Percentiles rank a stretch among this genome's conserved stretches.
phyloP scores from a whole-genome alignment of 2,797 vertebrate genomes.

The Nyctalus aviator region DNA sequence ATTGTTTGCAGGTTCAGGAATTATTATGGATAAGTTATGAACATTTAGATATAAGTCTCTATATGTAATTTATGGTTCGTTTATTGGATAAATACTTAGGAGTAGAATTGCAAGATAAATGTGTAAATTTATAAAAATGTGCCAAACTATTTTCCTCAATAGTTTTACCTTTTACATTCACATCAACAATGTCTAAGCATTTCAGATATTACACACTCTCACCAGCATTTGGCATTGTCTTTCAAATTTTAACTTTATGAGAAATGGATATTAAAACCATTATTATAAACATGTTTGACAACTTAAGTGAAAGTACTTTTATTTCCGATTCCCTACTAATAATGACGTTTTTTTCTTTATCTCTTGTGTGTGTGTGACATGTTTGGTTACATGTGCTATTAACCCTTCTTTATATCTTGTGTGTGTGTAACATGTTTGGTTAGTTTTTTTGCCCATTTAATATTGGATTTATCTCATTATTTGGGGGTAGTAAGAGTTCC shows the following conservation, averaged over 20 bases:
- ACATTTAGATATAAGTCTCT: neutral
- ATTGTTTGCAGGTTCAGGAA: neutral
- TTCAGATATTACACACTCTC: neutral
- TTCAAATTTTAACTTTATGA: neutral
- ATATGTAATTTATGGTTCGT: slow-evolving; percentile 19
- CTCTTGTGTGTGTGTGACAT: neutral
- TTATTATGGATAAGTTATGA: neutral
- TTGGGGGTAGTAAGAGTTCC: neutral
- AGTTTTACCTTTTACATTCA: neutral
- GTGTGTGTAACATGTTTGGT: neutral
- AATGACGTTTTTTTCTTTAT: neutral
- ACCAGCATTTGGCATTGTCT: neutral
- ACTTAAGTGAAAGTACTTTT: neutral
- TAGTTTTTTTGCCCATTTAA: neutral
- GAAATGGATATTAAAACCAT: neutral
- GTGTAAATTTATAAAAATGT: neutral
- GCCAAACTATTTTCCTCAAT: neutral
- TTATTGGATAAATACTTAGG: neutral
- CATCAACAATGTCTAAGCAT: neutral
- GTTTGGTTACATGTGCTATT: neutral
- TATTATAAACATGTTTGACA: neutral
- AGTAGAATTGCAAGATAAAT: neutral
- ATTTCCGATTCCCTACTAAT: neutral
- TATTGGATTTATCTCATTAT: neutral
- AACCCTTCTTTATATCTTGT: neutral